Percentiles rank a stretch among this genome's conserved stretches.
Conservation (phyloP, 2,797 vertebrate species). For the Halcyon smyrnensis region DNA sequence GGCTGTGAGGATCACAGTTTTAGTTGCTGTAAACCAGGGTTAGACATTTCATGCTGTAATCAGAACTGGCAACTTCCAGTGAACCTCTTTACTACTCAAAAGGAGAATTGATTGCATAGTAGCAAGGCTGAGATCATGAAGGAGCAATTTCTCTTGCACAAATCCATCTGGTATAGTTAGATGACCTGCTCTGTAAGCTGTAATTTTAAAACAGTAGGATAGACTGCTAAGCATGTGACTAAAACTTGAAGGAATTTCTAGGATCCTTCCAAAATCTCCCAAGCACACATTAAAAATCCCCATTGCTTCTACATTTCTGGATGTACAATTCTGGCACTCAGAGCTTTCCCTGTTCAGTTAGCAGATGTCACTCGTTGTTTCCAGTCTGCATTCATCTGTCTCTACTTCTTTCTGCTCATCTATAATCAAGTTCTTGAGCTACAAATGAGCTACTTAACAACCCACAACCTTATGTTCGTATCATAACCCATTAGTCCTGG, state of each 20-base stretch:
- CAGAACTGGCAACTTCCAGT: constrained; percentile 10
- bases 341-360: not conserved
- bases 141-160: constrained; percentile 14
- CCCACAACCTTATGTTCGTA: not conserved
- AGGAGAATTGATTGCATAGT: not conserved
- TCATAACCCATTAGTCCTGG: constrained; percentile 1
- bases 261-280: not conserved
- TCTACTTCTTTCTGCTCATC: constrained; percentile 38
- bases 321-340: not conserved
- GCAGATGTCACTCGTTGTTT: constrained; percentile 35
- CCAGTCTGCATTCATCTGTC: constrained; percentile 41
- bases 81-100: constrained; percentile 34
- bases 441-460: constrained; percentile 22
- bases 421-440: constrained; percentile 51
- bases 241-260: not conserved
- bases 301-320: not conserved
- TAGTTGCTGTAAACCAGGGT: not conserved
- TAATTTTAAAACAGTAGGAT: not conserved
- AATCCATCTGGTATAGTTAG: not conserved
- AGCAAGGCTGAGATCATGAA: not conserved
- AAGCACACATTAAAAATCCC: not conserved
- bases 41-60: not conserved
- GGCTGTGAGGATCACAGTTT: not conserved
- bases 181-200: not conserved
- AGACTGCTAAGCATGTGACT: not conserved